Conservation (phyloP, 1,140 invertebrate genomes). For the Drosophila cardini region DNA sequence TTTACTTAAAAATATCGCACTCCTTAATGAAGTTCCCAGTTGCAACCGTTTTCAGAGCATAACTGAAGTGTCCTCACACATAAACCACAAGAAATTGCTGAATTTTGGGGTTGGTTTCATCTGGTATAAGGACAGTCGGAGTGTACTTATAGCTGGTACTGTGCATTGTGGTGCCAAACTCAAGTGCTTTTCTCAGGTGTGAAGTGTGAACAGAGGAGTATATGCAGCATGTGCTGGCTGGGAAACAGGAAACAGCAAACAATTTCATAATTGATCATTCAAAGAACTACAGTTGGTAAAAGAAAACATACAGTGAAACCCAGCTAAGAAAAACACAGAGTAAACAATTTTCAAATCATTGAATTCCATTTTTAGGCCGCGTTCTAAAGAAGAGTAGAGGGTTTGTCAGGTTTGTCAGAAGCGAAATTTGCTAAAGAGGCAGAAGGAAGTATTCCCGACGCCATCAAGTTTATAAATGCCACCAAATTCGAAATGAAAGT, state of each 20-base stretch:
- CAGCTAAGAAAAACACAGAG: too few species aligned
- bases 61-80: slow-evolving; percentile 19
- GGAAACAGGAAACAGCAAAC: background rate
- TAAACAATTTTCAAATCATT: too few species aligned
- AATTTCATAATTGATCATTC: background rate
- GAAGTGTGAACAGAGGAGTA: slow-evolving; percentile 21
- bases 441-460: too few species aligned
- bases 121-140: slow-evolving; percentile 6
- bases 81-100: slow-evolving; percentile 44
- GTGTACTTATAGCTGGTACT: slow-evolving; percentile 21
- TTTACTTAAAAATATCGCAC: slow-evolving; percentile 42
- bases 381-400: too few species aligned
- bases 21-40: slow-evolving; percentile 34
- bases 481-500: too few species aligned
- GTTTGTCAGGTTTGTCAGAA: too few species aligned
- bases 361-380: too few species aligned
- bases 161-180: slow-evolving; percentile 32
- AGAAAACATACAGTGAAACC: too few species aligned
- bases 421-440: too few species aligned
- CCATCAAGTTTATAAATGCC: too few species aligned
- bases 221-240: background rate
- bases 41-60: background rate
- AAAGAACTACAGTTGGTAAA: background rate
- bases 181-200: slow-evolving; percentile 44
- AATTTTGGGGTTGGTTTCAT: slow-evolving; percentile 1